phyloP scores from a whole-genome alignment of 2,113 vertebrate genomes.

The Ceuthmochares aereus region DNA sequence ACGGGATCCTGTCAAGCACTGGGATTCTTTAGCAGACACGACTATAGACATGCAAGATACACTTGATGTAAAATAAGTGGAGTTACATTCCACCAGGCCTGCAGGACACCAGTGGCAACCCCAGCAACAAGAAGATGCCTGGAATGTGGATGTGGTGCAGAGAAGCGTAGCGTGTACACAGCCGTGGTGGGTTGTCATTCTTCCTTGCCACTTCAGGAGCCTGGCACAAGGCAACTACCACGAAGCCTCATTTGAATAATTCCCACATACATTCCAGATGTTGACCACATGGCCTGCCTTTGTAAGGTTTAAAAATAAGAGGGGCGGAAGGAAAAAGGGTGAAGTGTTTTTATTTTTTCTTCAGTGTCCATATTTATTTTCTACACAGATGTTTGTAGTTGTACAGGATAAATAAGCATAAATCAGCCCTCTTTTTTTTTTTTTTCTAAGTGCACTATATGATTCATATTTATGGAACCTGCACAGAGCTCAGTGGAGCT shows the following conservation, averaged over 20 bases:
- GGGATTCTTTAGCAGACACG: no score
- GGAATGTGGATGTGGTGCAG: slow-evolving; percentile 13
- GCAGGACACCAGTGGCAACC: neutral
- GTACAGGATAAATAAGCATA: slow-evolving; percentile 42
- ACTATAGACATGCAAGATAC: neutral
- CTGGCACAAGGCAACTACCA: slow-evolving; percentile 18
- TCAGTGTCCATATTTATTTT: slow-evolving; percentile 54
- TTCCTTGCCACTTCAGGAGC: slow-evolving; percentile 36
- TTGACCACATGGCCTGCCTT: slow-evolving; percentile 58
- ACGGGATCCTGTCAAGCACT: no score
- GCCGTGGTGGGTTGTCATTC: neutral
- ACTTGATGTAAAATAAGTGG: neutral
- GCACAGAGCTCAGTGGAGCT: neutral
- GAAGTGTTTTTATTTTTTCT: neutral
- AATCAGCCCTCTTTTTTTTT: neutral
- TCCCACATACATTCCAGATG: slow-evolving; percentile 70
- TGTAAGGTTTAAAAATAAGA: slow-evolving; percentile 20
- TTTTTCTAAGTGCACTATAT: neutral
- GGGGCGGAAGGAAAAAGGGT: neutral
- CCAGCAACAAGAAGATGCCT: neutral
- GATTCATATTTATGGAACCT: slow-evolving; percentile 32
- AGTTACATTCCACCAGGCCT: neutral
- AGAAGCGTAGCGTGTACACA: neutral
- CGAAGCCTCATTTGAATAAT: slow-evolving; percentile 65
- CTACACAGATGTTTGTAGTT: slow-evolving; percentile 57